These are phyloP conservation scores for Numenius arquata DNA, from an alignment of 2,113 vertebrate species.

Conservation along the genomic window DNA sequence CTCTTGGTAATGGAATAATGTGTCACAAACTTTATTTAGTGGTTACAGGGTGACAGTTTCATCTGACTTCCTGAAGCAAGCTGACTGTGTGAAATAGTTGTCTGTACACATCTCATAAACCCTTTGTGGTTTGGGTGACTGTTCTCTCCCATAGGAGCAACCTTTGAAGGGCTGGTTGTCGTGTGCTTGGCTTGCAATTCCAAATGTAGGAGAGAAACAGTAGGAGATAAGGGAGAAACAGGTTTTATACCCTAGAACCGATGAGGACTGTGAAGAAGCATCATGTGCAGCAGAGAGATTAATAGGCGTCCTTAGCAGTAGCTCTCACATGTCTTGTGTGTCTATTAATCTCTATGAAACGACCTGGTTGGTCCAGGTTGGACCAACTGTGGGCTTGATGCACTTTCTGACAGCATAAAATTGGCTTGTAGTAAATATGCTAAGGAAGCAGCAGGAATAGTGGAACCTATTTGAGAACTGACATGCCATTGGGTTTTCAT, in stretches of 20 bases:
- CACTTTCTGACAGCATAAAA: not conserved
- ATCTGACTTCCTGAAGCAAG: not conserved
- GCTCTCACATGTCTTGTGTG: not conserved
- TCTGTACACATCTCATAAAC: not conserved
- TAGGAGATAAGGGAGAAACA: not conserved
- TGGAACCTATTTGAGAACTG: not conserved
- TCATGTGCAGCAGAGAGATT: not conserved
- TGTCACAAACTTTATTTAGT: conserved; percentile 39
- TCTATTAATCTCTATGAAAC: not conserved
- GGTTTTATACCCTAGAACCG: not conserved
- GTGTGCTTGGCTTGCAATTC: not conserved
- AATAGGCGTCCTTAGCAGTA: not conserved
- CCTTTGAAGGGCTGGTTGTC: not conserved
- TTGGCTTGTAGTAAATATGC: not conserved
- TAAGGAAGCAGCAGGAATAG: not conserved
- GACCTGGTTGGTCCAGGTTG: not conserved
- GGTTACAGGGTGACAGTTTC: not conserved
- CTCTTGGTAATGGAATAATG: conserved; percentile 1
- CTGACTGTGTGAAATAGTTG: not conserved
- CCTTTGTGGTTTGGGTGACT: not conserved
- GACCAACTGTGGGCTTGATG: not conserved
- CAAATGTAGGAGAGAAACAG: not conserved
- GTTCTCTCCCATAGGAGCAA: not conserved
- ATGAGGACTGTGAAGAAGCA: not conserved
- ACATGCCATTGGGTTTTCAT: not conserved